A percentile compares a stretch with the other conserved stretches of the same genome.
These are phyloP conservation scores for Pecten maximus DNA, from an alignment of 2,888 invertebrate species.

Conservation along the genomic window DNA sequence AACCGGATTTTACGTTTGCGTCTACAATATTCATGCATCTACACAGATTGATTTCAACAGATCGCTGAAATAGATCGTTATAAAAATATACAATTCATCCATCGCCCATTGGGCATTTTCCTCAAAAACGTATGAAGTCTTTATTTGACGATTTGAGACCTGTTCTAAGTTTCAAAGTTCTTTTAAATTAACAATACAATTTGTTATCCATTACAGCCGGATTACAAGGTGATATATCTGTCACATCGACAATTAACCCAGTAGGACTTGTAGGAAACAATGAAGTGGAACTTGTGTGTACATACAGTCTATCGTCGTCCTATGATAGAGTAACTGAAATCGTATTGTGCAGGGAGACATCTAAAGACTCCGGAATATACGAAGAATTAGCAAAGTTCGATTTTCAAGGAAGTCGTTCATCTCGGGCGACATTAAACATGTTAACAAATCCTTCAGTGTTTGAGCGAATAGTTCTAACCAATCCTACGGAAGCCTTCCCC, in stretches of 20 bases:
- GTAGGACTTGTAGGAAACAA: not conserved
- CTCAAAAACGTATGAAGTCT: no score
- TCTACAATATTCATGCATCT: no score
- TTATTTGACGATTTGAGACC: no score
- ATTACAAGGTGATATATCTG: not conserved
- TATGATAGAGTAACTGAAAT: not conserved
- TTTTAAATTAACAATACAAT: no score
- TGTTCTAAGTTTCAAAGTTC: no score
- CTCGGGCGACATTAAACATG: not conserved
- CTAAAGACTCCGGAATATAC: not conserved
- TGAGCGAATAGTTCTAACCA: conserved; percentile 20
- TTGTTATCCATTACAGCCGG: not conserved
- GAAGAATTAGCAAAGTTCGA: conserved; percentile 36
- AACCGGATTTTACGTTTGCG: no score
- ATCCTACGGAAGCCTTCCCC: not conserved
- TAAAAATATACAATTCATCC: no score
- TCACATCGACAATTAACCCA: not conserved
- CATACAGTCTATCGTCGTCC: not conserved
- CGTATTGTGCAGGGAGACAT: conserved; percentile 3
- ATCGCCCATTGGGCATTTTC: no score
- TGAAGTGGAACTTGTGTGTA: conserved; percentile 35
- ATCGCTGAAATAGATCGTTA: no score
- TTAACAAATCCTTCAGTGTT: not conserved
- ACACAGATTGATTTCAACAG: no score
- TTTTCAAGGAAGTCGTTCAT: not conserved